Percentiles rank a stretch among this genome's conserved stretches.
Evolutionary conservation across 92 coral and sea anemone genomes (phyloP).

Genomic region (Paramuricea clavata): DNA sequence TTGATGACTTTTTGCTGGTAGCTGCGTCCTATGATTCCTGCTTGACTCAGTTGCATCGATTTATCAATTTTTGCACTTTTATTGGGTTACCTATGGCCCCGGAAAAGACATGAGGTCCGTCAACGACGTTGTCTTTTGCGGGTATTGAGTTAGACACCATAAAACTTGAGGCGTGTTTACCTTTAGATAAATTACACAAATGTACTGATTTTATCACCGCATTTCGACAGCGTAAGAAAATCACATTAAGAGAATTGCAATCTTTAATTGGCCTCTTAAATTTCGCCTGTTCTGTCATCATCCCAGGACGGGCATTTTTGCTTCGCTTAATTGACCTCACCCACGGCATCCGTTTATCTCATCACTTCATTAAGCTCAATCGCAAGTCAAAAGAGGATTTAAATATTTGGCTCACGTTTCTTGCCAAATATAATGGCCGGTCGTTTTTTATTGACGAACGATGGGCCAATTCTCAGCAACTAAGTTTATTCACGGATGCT

Average conservation of each 20-base stretch:
- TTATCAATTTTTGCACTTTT: conserved; percentile 52
- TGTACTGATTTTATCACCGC: conserved; percentile 38
- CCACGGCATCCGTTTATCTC: conserved; percentile 40
- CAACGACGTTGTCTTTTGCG: conserved; percentile 52
- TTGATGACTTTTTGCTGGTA: conserved; percentile 69
- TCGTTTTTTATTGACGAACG: conserved; percentile 49
- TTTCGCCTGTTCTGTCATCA: conserved; percentile 65
- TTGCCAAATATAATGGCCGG: conserved; percentile 39
- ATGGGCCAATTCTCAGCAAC: conserved; percentile 30
- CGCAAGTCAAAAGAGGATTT: conserved; percentile 51
- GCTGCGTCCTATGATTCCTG: conserved; percentile 52
- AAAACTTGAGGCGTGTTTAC: conserved; percentile 55
- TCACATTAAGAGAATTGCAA: conserved; percentile 45
- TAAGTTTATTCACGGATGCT: conserved; percentile 54
- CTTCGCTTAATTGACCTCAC: conserved; percentile 57
- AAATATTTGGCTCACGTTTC: no score
- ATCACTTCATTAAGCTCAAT: conserved; percentile 49
- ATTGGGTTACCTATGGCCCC: conserved; percentile 75
- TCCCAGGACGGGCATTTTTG: conserved; percentile 61
- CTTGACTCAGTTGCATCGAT: background rate
- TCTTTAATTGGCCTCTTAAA: conserved; percentile 57
- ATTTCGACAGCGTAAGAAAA: conserved; percentile 61
- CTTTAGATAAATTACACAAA: conserved; percentile 55
- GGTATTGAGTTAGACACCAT: conserved; percentile 63
- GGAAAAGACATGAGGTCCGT: conserved; percentile 55